These are phyloP conservation scores for Hydraecia micacea DNA, from an alignment of 2,888 invertebrate species.

Conservation along the genomic window DNA sequence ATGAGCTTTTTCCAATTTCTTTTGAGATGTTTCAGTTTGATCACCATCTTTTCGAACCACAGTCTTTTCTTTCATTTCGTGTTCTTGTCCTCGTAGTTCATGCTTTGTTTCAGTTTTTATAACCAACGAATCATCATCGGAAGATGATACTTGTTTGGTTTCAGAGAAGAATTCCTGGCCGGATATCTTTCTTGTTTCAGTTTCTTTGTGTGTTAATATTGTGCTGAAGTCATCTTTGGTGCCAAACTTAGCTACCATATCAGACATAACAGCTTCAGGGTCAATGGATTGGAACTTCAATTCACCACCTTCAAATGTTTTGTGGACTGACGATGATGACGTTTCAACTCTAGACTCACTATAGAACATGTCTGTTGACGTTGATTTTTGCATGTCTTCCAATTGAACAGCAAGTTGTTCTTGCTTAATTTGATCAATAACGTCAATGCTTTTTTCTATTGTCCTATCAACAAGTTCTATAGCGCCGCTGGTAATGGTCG, in stretches of 20 bases:
- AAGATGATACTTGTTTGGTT: slow-evolving; percentile 87
- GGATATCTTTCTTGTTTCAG: slow-evolving; percentile 87
- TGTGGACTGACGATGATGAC: slow-evolving; percentile 86
- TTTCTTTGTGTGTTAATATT: slow-evolving; percentile 88
- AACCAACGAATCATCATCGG: slow-evolving; percentile 87
- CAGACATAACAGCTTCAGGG: slow-evolving; percentile 84
- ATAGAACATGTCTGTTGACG: slow-evolving; percentile 83
- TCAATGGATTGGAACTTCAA: slow-evolving; percentile 85
- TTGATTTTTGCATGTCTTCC: slow-evolving; percentile 84
- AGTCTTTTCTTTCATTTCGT: slow-evolving; percentile 87
- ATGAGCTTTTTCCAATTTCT: slow-evolving; percentile 88
- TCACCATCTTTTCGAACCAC: slow-evolving; percentile 85
- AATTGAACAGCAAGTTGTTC: slow-evolving; percentile 85
- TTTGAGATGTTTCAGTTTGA: slow-evolving; percentile 88
- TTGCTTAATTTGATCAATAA: slow-evolving; percentile 85
- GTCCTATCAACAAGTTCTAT: slow-evolving; percentile 89
- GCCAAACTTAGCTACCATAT: slow-evolving; percentile 85
- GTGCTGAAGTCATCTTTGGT: slow-evolving; percentile 81
- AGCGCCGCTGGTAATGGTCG: slow-evolving; percentile 89
- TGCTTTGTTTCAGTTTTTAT: slow-evolving; percentile 88
- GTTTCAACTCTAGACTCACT: slow-evolving; percentile 85
- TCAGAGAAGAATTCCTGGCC: slow-evolving; percentile 88
- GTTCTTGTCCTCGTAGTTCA: slow-evolving; percentile 87
- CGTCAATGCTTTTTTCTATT: slow-evolving; percentile 85
- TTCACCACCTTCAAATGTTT: slow-evolving; percentile 81